phyloP scores from a whole-genome alignment of 2,888 invertebrate species.

The Tuberolachnus salignus region DNA sequence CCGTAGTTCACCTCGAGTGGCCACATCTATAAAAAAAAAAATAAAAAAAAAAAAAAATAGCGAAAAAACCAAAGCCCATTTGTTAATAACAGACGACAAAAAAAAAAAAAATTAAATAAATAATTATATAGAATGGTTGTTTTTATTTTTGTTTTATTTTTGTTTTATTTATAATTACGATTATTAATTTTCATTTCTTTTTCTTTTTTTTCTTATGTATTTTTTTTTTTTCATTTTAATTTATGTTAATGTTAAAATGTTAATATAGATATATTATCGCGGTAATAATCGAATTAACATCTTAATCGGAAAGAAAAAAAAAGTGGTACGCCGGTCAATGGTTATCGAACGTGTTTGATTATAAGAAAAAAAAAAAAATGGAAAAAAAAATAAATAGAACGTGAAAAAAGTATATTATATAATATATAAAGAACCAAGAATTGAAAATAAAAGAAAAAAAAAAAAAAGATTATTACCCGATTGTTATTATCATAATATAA shows the following conservation, averaged over 20 bases:
- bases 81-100: slow-evolving; percentile 42
- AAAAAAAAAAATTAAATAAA: background rate
- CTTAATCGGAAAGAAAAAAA: too few species aligned
- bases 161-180: too few species aligned
- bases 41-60: slow-evolving; percentile 52
- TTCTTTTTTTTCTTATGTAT: too few species aligned
- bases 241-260: too few species aligned
- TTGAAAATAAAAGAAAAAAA: slow-evolving; percentile 17
- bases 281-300: too few species aligned
- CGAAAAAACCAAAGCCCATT: slow-evolving; percentile 50
- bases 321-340: too few species aligned
- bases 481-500: slow-evolving; percentile 1
- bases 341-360: background rate
- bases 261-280: too few species aligned
- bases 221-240: too few species aligned
- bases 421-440: slow-evolving; percentile 22
- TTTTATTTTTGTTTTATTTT: too few species aligned
- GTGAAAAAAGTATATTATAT: slow-evolving; percentile 4
- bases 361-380: slow-evolving; percentile 4
- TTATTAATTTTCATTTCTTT: too few species aligned
- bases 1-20: slow-evolving; percentile 59
- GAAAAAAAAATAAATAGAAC: background rate
- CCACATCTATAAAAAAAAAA: slow-evolving; percentile 60
- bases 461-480: slow-evolving; percentile 3
- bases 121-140: background rate